phyloP scores from a whole-genome alignment of 2,113 vertebrate genomes.

The Lanius collurio region DNA sequence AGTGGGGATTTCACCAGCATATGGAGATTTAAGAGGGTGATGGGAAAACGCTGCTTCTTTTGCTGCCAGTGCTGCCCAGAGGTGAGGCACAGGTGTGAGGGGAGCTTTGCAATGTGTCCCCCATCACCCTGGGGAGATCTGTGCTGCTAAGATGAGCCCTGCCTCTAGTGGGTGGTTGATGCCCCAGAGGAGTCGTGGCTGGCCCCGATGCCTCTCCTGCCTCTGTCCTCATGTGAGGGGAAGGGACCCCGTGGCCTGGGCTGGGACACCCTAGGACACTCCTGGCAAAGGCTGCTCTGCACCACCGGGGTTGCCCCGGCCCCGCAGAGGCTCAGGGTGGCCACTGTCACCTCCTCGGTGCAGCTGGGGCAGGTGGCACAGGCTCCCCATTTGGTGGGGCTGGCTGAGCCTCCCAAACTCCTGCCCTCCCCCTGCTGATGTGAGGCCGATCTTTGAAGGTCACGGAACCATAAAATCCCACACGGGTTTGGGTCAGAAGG shows the following conservation, averaged over 20 bases:
- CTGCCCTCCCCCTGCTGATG: not conserved
- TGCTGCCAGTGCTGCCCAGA: not conserved
- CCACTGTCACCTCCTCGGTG: not conserved
- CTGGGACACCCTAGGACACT: not conserved
- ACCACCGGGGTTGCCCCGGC: not conserved
- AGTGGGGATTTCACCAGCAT: not conserved
- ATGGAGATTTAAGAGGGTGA: not conserved
- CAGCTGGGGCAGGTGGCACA: not conserved
- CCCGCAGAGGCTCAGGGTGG: not conserved
- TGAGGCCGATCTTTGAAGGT: not conserved
- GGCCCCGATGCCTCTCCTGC: not conserved
- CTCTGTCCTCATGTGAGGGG: too few relatives aligned
- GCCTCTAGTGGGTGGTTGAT: not conserved
- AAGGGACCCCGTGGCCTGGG: too few relatives aligned
- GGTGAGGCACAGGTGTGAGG: not conserved
- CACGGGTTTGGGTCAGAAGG: rapidly evolving
- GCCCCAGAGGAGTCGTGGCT: rapidly evolving
- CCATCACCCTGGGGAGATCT: not conserved
- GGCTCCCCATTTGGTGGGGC: rapidly evolving
- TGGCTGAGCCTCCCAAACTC: not conserved
- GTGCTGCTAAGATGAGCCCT: not conserved
- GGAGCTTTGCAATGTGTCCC: not conserved
- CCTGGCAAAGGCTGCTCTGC: not conserved
- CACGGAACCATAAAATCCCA: not conserved
- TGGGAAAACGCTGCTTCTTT: too few relatives aligned